Evolutionary conservation across 2,888 invertebrate genomes (phyloP).

Genomic region (Brachypalpus laphriformis): DNA sequence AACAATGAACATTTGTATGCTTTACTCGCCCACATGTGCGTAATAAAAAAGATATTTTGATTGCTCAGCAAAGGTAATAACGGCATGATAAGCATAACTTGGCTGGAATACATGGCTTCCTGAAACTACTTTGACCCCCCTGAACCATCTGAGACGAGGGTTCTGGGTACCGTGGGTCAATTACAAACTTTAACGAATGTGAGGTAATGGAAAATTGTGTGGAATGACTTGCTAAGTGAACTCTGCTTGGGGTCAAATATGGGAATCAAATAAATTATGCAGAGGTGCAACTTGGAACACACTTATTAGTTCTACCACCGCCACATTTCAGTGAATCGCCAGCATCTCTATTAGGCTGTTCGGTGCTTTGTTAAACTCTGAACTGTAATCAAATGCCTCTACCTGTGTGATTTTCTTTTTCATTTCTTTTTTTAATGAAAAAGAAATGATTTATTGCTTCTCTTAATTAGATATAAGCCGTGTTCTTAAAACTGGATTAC

Average conservation of each 20-base stretch:
- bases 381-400: slow-evolving; percentile 7
- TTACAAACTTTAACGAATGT: slow-evolving; percentile 38
- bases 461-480: background rate
- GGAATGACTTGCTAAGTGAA: slow-evolving; percentile 50
- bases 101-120: slow-evolving; percentile 34
- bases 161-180: slow-evolving; percentile 11
- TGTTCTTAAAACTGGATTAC: slow-evolving; percentile 15
- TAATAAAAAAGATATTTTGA: slow-evolving; percentile 54
- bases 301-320: slow-evolving; percentile 25
- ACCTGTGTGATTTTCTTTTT: background rate
- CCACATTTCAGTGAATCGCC: background rate
- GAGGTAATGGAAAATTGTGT: slow-evolving; percentile 57
- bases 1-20: slow-evolving; percentile 51
- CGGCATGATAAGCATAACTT: slow-evolving; percentile 54
- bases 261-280: slow-evolving; percentile 57
- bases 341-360: no score
- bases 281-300: slow-evolving; percentile 21
- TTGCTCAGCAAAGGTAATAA: slow-evolving; percentile 47
- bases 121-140: slow-evolving; percentile 37
- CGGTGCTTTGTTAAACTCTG: slow-evolving; percentile 11
- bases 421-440: background rate
- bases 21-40: slow-evolving; percentile 47
- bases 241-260: slow-evolving; percentile 58
- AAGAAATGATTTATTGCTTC: background rate
- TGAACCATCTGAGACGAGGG: slow-evolving; percentile 10